A percentile compares a stretch with the other conserved stretches of the same genome.
Conservation (phyloP, 2,888 invertebrate species). For the Drosophila demipolita region DNA sequence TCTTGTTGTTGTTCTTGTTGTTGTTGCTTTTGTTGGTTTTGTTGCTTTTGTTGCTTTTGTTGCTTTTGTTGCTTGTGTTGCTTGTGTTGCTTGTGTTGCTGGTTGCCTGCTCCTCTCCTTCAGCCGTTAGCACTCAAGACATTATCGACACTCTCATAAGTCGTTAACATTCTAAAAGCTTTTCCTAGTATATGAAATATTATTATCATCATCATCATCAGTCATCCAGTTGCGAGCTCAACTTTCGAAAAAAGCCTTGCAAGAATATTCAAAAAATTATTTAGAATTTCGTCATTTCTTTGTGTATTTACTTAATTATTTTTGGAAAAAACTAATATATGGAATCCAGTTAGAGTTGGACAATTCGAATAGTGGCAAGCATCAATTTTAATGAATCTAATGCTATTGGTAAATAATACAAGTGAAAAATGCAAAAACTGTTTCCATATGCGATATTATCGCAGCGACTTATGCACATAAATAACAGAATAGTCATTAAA, state of each 20-base stretch:
- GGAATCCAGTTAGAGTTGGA: background rate
- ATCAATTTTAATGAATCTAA: conserved; percentile 2
- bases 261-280: background rate
- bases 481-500: conserved; percentile 67
- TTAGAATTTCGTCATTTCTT: background rate
- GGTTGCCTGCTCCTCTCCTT: conserved; percentile 10
- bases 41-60: background rate
- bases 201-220: conserved; percentile 34
- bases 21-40: too few relatives aligned
- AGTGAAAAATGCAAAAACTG: conserved; percentile 1
- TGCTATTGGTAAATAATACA: conserved; percentile 7
- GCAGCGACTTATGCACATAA: conserved; percentile 38
- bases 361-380: background rate
- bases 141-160: conserved; percentile 66
- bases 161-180: conserved; percentile 80
- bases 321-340: background rate
- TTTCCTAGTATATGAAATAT: conserved; percentile 69
- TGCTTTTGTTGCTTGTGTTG: conserved; percentile 24
- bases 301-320: background rate
- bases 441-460: conserved; percentile 22
- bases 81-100: conserved; percentile 3
- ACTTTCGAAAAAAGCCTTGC: background rate
- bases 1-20: conserved; percentile 23
- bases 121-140: conserved; percentile 43
- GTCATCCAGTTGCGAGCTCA: conserved; percentile 1